Conservation (phyloP, 53 echinoderm and acorn worm species). For the Glandiceps talaboti region DNA sequence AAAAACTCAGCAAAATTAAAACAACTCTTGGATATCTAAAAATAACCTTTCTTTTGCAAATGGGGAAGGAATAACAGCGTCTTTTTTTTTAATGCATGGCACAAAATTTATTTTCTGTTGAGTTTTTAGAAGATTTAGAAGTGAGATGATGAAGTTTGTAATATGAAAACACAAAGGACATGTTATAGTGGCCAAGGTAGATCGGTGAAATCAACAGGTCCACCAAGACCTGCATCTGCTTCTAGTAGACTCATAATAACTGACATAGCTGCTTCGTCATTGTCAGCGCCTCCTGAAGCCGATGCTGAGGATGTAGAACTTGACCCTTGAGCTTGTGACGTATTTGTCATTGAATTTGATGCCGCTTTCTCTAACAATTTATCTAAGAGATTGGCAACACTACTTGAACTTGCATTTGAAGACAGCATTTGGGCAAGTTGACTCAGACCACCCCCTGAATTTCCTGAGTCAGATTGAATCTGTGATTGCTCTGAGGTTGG, state of each 20-base stretch:
- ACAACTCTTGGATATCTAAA: too few species aligned
- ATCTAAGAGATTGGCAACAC: background rate
- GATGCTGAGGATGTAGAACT: background rate
- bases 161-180: background rate
- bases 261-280: constrained; percentile 86
- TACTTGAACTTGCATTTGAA: background rate
- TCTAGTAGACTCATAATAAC: constrained; percentile 91
- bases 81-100: too few species aligned
- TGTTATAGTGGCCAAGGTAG: constrained; percentile 85
- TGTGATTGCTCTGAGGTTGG: background rate
- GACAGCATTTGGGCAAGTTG: background rate
- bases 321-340: constrained; percentile 8
- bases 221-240: constrained; percentile 83
- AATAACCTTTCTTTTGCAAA: too few species aligned
- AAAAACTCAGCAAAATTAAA: too few species aligned
- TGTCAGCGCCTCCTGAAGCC: constrained; percentile 22
- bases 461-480: too few species aligned
- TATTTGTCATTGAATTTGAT: constrained; percentile 3
- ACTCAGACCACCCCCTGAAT: background rate
- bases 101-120: too few species aligned
- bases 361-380: constrained; percentile 4
- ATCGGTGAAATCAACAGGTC: constrained; percentile 75
- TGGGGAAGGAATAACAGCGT: too few species aligned
- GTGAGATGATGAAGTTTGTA: too few species aligned
- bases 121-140: too few species aligned